These are phyloP conservation scores for Syrphus vitripennis DNA, from an alignment of 2,888 invertebrate species.

Conservation along the genomic window DNA sequence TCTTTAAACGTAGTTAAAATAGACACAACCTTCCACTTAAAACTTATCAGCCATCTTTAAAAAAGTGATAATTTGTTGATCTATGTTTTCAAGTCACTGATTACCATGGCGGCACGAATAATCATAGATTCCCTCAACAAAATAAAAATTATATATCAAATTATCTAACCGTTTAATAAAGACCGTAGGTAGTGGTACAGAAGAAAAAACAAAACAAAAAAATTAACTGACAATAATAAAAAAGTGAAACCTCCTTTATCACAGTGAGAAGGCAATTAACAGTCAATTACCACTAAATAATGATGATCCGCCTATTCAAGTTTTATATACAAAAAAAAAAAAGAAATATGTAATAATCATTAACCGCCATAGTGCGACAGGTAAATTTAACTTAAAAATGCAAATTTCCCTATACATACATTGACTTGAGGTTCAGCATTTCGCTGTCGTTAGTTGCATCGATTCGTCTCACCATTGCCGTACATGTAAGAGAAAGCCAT, in stretches of 20 bases:
- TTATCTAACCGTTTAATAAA: slow-evolving; percentile 22
- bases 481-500: slow-evolving; percentile 55
- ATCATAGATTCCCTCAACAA: slow-evolving; percentile 28
- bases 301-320: slow-evolving; percentile 47
- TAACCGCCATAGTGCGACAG: slow-evolving; percentile 21
- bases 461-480: not conserved
- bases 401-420: slow-evolving; percentile 53
- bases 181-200: slow-evolving; percentile 1
- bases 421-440: not conserved
- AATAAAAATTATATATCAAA: not conserved
- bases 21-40: not conserved
- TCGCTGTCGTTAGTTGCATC: not conserved
- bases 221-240: not conserved
- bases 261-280: slow-evolving; percentile 49
- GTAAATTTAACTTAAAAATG: slow-evolving; percentile 48
- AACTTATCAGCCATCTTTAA: not conserved
- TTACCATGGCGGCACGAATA: not conserved
- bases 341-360: slow-evolving; percentile 39
- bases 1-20: not conserved
- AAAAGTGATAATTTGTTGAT: not conserved
- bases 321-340: slow-evolving; percentile 31
- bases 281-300: slow-evolving; percentile 48
- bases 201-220: slow-evolving; percentile 14
- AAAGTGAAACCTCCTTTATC: slow-evolving; percentile 49
- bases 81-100: no score